A percentile compares a stretch with the other conserved stretches of the same genome.
Conservation (phyloP, 2,113 vertebrate genomes). For the Nibea albiflora region DNA sequence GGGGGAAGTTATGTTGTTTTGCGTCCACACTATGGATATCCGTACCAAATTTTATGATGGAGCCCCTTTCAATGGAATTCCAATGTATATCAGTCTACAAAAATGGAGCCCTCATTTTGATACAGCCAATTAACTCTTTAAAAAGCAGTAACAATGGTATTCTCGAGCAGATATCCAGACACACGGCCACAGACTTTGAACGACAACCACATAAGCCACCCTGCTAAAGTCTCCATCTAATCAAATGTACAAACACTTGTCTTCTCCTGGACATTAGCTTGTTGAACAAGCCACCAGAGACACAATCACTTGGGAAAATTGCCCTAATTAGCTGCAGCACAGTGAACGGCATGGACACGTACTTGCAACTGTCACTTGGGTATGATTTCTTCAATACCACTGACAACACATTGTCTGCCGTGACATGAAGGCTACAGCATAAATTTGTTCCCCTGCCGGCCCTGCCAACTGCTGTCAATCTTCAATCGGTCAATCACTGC, state of each 20-base stretch:
- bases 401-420: neutral
- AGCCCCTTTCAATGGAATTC: neutral
- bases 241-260: neutral
- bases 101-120: no score
- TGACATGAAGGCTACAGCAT: neutral
- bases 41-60: neutral
- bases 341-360: neutral
- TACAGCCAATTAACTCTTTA: no score
- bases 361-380: neutral
- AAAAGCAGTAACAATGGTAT: no score
- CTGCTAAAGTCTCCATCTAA: neutral
- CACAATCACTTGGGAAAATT: neutral
- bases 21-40: neutral
- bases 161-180: no score
- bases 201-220: neutral
- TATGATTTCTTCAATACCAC: neutral
- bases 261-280: neutral
- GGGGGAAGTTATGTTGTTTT: no score
- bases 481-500: neutral
- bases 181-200: neutral
- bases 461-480: neutral
- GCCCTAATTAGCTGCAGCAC: neutral
- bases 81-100: no score
- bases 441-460: neutral
- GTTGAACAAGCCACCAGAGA: neutral